Percentiles rank a stretch among this genome's conserved stretches.
Conservation (phyloP, 2,888 invertebrate species). For the Heteromurus nitidus region DNA sequence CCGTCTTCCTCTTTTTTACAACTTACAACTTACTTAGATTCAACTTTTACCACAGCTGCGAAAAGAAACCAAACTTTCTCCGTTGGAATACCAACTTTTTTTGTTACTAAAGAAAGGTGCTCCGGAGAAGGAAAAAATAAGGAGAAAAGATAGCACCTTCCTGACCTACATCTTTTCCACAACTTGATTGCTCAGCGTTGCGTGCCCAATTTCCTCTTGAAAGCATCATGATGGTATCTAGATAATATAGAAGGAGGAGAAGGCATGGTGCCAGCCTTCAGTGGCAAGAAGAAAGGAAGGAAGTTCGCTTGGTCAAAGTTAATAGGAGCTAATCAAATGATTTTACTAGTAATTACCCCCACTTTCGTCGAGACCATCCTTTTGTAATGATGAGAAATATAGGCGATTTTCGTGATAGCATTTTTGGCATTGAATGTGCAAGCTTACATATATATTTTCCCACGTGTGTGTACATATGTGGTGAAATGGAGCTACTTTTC, state of each 20-base stretch:
- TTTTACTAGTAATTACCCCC: slow-evolving; percentile 31
- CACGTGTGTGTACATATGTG: no score
- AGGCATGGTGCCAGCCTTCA: not conserved
- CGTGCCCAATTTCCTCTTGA: not conserved
- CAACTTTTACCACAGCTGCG: not conserved
- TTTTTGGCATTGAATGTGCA: no score
- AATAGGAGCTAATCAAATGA: slow-evolving; percentile 38
- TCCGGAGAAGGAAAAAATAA: slow-evolving; percentile 1
- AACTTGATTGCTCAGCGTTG: not conserved
- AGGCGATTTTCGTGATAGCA: no score
- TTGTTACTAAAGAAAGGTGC: slow-evolving; percentile 13
- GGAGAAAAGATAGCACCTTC: not conserved
- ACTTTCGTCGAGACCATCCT: not conserved
- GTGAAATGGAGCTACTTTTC: no score
- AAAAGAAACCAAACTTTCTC: slow-evolving; percentile 28
- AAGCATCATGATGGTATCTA: not conserved
- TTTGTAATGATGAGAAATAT: not conserved
- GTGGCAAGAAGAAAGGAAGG: slow-evolving; percentile 10
- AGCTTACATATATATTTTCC: no score
- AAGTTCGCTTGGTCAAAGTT: slow-evolving; percentile 14
- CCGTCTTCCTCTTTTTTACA: not conserved
- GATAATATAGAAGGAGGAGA: not conserved
- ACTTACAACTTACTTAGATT: not conserved
- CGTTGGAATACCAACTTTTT: slow-evolving; percentile 4
- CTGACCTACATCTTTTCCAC: slow-evolving; percentile 39